Conservation (phyloP, 2,888 invertebrate genomes). For the Ashinkailepas kermadecensis region DNA sequence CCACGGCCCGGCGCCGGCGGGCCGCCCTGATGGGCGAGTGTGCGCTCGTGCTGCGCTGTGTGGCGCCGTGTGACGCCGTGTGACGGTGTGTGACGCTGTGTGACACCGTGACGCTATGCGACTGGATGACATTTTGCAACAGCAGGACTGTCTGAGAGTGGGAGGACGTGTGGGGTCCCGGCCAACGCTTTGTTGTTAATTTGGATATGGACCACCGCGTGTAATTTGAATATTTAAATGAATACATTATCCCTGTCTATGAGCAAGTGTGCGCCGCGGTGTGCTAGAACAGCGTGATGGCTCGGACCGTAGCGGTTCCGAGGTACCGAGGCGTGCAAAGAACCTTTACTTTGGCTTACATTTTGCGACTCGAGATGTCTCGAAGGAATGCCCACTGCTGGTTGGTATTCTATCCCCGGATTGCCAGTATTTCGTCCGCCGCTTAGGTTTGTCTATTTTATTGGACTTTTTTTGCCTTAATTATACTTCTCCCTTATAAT, state of each 20-base stretch:
- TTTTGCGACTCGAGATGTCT: too few species aligned
- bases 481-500: too few species aligned
- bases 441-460: too few species aligned
- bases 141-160: neutral
- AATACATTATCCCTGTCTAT: slow-evolving; percentile 5
- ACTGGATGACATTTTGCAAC: neutral
- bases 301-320: too few species aligned
- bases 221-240: slow-evolving; percentile 20
- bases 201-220: slow-evolving; percentile 2
- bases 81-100: neutral
- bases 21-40: neutral
- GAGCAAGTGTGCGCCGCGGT: neutral
- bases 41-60: neutral
- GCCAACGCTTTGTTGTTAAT: neutral
- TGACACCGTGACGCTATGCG: neutral
- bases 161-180: neutral
- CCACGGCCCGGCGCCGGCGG: neutral
- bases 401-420: too few species aligned
- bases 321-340: too few species aligned
- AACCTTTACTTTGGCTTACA: too few species aligned
- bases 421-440: too few species aligned
- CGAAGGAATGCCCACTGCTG: too few species aligned
- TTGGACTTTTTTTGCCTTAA: too few species aligned
- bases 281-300: too few species aligned
- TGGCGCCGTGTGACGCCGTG: neutral